A percentile compares a stretch with the other conserved stretches of the same genome.
These are phyloP conservation scores for Variabilichromis moorii DNA, from an alignment of 2,113 vertebrate species.

Conservation along the genomic window DNA sequence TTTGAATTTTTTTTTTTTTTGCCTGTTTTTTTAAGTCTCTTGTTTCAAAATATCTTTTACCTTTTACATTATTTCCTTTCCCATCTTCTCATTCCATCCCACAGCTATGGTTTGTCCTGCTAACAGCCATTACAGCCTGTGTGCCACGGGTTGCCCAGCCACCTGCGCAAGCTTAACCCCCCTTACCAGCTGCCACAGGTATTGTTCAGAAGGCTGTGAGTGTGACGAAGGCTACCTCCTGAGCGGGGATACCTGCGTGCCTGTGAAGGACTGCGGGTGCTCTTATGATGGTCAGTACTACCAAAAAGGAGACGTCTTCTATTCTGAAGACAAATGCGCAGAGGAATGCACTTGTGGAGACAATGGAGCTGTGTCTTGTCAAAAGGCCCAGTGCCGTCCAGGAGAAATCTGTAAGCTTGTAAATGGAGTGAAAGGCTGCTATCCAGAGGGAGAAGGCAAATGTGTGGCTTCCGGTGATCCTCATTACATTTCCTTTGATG, in stretches of 20 bases:
- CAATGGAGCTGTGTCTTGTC: constrained; percentile 46
- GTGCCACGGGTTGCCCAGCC: constrained; percentile 49
- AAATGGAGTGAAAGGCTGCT: constrained; percentile 58
- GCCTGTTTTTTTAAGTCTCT: not conserved
- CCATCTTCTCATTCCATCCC: not conserved
- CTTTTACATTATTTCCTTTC: not conserved
- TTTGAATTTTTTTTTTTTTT: not conserved
- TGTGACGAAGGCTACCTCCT: constrained; percentile 67
- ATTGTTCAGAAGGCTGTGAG: constrained; percentile 71
- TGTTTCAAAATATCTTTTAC: not conserved
- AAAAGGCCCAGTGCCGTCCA: constrained; percentile 25
- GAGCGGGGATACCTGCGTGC: constrained; percentile 69
- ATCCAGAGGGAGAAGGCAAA: constrained; percentile 39
- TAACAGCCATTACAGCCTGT: constrained; percentile 74
- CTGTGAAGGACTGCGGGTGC: constrained; percentile 73
- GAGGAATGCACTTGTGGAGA: constrained; percentile 59
- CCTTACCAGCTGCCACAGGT: constrained; percentile 31
- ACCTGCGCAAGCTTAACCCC: constrained; percentile 55
- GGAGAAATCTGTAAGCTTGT: constrained; percentile 55
- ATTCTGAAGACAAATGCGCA: constrained; percentile 33
- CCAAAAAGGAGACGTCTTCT: constrained; percentile 57
- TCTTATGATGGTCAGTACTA: constrained; percentile 65
- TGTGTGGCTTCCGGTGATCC: constrained; percentile 65
- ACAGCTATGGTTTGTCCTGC: constrained; percentile 69
- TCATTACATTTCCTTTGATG: constrained; percentile 67